A percentile compares a stretch with the other conserved stretches of the same genome.
Conservation (phyloP, 2,113 vertebrate genomes). For the Takifugu bimaculatus region DNA sequence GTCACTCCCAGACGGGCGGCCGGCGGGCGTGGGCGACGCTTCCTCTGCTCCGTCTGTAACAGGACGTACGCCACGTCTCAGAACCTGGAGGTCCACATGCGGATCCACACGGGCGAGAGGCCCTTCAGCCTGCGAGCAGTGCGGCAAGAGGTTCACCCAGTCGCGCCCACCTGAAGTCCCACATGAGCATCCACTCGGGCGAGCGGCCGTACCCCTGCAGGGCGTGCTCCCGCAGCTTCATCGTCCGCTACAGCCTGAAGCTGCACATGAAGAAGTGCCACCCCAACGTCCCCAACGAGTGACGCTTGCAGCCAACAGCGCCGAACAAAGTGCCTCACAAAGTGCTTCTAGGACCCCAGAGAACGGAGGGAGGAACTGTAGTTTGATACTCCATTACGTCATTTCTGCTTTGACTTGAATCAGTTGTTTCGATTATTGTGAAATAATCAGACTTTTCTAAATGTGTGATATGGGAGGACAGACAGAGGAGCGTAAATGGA, state of each 20-base stretch:
- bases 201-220: conserved; percentile 64
- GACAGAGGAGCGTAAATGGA: too few relatives aligned
- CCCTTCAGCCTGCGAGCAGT: conserved; percentile 68
- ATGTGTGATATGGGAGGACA: too few relatives aligned
- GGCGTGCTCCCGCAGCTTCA: conserved; percentile 66
- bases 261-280: conserved; percentile 69
- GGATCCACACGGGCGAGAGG: conserved; percentile 70
- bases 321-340: too few relatives aligned
- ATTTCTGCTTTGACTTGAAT: too few relatives aligned
- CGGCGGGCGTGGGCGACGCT: conserved; percentile 29
- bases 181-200: conserved; percentile 67
- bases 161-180: conserved; percentile 71
- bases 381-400: too few relatives aligned
- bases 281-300: not conserved
- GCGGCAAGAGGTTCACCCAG: conserved; percentile 72
- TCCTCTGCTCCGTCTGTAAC: conserved; percentile 51
- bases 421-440: too few relatives aligned
- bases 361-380: too few relatives aligned
- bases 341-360: too few relatives aligned
- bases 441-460: too few relatives aligned
- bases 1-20: not conserved
- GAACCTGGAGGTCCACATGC: conserved; percentile 70
- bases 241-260: conserved; percentile 69
- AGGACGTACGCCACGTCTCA: conserved; percentile 64
- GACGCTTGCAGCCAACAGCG: too few relatives aligned